Base-by-base conservation (phyloP, 2,797 vertebrate species). In the Hozukius guyotensis region DNA sequence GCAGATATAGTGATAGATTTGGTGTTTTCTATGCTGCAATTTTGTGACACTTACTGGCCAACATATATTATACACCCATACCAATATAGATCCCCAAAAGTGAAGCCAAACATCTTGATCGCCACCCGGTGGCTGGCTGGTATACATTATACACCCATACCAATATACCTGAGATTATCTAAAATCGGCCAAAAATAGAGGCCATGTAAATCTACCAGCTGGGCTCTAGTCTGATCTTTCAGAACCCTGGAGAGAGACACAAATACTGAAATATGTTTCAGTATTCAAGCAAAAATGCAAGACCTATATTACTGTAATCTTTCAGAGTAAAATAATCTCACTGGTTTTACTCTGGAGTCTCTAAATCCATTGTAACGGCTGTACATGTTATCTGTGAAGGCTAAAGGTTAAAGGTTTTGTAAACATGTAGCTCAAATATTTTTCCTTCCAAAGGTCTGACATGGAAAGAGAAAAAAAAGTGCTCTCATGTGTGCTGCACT, bases 371-470 rank as follows among this genome's bases (percentile, higher is more conserved):
- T 10, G 11, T 7, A 12, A 34, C 65, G 1, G 0, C 6, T 18
- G 0, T 52, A n/a, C 4, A 52, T n/a, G 8, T 68, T 67, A 16
- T 55, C n/a, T 55, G n/a, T 22, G 52, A 61, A 61, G 9, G 2
- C n/a, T 24, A 9, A 24, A 27, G 53, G 71, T 84, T 38, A 36
- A 83, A 84, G 82, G 36, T 77, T 80, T 46, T 73, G 20, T 62
- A 53, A 79, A 75, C 72, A 38, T 52, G 34, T 38, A 38, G 36
- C 36, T 38, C 36, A 38, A 5, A 38, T 38, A 13, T 38, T 5
- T 65, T 13, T 22, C 53, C 55, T 53, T 88, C 77, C 86, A 90
- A 90, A 87, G 70, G 81, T 83, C 76, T 27, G 20, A n/a, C 42
- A 25, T 7, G 1, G 10, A 69, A 68, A 56, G 22, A 49, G 24